These are phyloP conservation scores for Adineta ricciae DNA, from an alignment of 2,888 invertebrate genomes.

Conservation along the genomic window DNA sequence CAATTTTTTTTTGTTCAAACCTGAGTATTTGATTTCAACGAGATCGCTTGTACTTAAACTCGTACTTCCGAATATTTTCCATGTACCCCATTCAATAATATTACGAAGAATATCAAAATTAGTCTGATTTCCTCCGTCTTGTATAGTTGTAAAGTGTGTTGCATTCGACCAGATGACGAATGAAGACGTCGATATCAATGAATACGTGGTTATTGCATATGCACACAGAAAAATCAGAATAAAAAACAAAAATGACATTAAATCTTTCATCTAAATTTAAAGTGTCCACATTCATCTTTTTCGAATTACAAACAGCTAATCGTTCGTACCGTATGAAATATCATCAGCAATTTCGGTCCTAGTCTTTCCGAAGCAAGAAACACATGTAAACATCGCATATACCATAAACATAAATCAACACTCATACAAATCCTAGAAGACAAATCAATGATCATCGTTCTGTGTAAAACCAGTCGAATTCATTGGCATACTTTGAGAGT, in stretches of 20 bases:
- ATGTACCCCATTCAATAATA: constrained; percentile 6
- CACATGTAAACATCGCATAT: constrained; percentile 28
- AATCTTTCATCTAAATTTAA: constrained; percentile 29
- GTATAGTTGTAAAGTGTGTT: neutral
- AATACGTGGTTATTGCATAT: constrained; percentile 28
- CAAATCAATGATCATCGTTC: neutral
- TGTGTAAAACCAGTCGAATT: neutral
- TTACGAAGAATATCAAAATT: neutral
- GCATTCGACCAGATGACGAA: neutral
- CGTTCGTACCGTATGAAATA: constrained; percentile 25
- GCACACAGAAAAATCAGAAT: constrained; percentile 28
- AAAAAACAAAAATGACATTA: constrained; percentile 31
- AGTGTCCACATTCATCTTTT: neutral
- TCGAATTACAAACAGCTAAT: neutral
- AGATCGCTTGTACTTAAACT: constrained; percentile 1
- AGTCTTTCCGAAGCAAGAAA: constrained; percentile 28
- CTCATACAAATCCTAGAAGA: constrained; percentile 26
- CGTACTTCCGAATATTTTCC: neutral
- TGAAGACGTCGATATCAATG: neutral
- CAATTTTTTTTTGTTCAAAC: neutral
- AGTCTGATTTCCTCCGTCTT: neutral
- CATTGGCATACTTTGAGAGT: neutral
- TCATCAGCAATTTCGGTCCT: constrained; percentile 32
- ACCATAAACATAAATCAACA: constrained; percentile 30
- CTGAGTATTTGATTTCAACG: neutral